Evolutionary conservation across 2,113 vertebrate species (phyloP), one percentile per base, ranked within the genome.

Genomic region (Pardalotus punctatus): DNA sequence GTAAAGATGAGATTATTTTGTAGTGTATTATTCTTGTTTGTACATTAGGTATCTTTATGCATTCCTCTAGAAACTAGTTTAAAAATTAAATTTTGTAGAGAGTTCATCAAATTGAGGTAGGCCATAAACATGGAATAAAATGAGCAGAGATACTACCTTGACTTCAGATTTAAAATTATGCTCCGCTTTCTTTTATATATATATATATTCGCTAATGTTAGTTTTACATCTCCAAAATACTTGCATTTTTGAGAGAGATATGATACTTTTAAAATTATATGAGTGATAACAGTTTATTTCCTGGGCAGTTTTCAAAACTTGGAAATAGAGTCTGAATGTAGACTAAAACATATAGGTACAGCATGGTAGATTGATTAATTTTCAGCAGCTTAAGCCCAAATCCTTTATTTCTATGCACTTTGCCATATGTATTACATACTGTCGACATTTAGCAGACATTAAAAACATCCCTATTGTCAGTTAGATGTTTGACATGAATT

Each of bases 281-380:
- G 19, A 89, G 16, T 0, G 0, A 23, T 21, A 54, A 47, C 7
- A 5, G 2, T 40, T 5, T 29, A 38, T 7, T 5, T 60, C 6
- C 28, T 29, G 5, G 25, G 11, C 13, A 38, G 7, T 53, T 91
- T 86, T 81, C 31, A 65, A 80, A 83, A 13, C 10, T 35, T 51
- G 27, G 33, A 82, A 82, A 70, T 27, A 36, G 12, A 78, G 38
- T 45, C 7, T 69, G 28, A 60, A 56, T 8, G 7, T 35, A 64
- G 40, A 54, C 11, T 70, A 65, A 54, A 81, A 23, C 3, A 9
- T 47, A 54, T 1, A 31, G 3, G 21, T 38, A 36, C 6, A 24
- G 14, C 8, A 35, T 11, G 10, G 11, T 9, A 40, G 28, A 17
- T 24, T 38, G 15, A 13, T 70, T 78, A 10, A 10, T 14, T 86